These are phyloP conservation scores for Corbicula japonica DNA, from an alignment of 2,888 invertebrate species.

Conservation along the genomic window DNA sequence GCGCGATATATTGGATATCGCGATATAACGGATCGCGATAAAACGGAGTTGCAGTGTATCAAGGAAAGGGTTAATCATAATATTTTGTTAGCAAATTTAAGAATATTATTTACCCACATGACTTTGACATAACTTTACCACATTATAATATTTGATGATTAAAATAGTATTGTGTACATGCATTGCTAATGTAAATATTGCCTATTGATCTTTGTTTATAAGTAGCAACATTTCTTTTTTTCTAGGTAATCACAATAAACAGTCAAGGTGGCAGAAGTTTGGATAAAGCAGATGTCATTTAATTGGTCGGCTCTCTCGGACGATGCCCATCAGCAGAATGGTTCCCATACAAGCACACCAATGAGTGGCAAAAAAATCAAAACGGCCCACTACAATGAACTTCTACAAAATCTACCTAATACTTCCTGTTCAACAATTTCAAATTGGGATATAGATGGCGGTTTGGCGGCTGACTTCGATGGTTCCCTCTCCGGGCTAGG, in stretches of 20 bases:
- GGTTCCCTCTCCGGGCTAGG: slow-evolving; percentile 91
- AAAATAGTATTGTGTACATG: too few species aligned
- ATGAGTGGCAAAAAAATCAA: slow-evolving; percentile 78
- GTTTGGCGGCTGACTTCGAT: slow-evolving; percentile 91
- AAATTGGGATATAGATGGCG: slow-evolving; percentile 89
- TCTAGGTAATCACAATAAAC: not conserved
- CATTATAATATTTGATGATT: too few species aligned
- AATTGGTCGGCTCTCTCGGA: slow-evolving; percentile 63
- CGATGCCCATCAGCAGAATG: slow-evolving; percentile 19
- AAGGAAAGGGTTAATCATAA: too few species aligned
- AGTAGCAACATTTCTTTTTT: not conserved
- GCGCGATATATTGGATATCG: too few species aligned
- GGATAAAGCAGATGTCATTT: slow-evolving; percentile 67
- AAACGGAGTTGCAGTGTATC: too few species aligned
- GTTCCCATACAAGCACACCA: slow-evolving; percentile 2
- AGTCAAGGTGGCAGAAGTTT: slow-evolving; percentile 27
- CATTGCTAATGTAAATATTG: too few species aligned
- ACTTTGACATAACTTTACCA: too few species aligned
- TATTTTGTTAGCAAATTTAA: too few species aligned
- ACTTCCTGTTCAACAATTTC: slow-evolving; percentile 59
- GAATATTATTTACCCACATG: too few species aligned
- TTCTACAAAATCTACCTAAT: slow-evolving; percentile 29
- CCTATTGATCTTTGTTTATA: not conserved
- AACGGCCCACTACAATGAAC: slow-evolving; percentile 72
- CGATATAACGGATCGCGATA: too few species aligned